A percentile compares a stretch with the other conserved stretches of the same genome.
Evolutionary conservation across 2,888 invertebrate genomes (phyloP).

Genomic region (Lomographa bimaculata): DNA sequence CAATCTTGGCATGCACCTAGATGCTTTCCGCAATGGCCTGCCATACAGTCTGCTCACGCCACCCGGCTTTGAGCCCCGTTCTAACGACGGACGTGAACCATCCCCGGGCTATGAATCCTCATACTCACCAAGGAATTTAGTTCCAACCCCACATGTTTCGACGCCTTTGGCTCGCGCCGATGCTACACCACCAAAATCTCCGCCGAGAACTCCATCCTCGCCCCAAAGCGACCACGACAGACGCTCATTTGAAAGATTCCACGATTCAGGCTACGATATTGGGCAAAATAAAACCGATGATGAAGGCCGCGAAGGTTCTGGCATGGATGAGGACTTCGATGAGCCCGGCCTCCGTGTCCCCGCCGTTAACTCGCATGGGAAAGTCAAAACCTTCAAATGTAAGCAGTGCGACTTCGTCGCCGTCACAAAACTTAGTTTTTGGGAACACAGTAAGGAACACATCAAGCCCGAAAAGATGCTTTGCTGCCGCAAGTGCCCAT

Average conservation of each 20-base stretch:
- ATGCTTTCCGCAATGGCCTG: slow-evolving; percentile 67
- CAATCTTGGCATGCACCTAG: slow-evolving; percentile 70
- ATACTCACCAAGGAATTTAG: slow-evolving; percentile 61
- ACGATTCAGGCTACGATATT: slow-evolving; percentile 78
- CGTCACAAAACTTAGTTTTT: slow-evolving; percentile 95
- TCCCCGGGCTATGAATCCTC: slow-evolving; percentile 61
- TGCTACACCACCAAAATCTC: slow-evolving; percentile 75
- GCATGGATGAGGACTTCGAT: slow-evolving; percentile 77
- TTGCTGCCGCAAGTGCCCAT: slow-evolving; percentile 95
- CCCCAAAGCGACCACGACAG: slow-evolving; percentile 61
- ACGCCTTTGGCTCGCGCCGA: slow-evolving; percentile 64
- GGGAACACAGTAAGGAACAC: slow-evolving; percentile 95
- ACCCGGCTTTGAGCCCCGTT: slow-evolving; percentile 77
- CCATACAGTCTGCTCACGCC: slow-evolving; percentile 86
- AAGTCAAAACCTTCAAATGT: slow-evolving; percentile 95
- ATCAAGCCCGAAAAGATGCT: slow-evolving; percentile 97
- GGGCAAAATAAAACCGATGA: slow-evolving; percentile 60
- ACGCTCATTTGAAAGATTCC: slow-evolving; percentile 68
- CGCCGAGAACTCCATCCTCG: slow-evolving; percentile 63
- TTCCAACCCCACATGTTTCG: slow-evolving; percentile 62
- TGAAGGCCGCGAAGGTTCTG: slow-evolving; percentile 77
- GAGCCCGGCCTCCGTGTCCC: slow-evolving; percentile 85
- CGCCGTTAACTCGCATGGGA: slow-evolving; percentile 90
- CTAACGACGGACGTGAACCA: slow-evolving; percentile 57
- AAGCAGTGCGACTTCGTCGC: slow-evolving; percentile 95